Base-by-base conservation (phyloP, 35 echinoderm and acorn worm species). In the Holothuria glaberrima region DNA sequence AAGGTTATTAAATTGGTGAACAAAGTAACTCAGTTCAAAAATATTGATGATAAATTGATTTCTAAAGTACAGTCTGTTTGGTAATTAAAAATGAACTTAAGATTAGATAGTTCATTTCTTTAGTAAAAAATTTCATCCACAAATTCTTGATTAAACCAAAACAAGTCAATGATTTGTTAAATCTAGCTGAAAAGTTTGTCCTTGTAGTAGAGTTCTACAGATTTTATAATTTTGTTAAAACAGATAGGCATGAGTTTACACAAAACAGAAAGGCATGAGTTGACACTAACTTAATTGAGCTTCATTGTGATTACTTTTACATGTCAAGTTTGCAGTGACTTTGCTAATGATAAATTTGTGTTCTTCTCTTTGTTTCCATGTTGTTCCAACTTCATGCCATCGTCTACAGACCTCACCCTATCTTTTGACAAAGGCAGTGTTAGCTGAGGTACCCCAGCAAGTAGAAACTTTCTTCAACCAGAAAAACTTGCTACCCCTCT, bases 401-500 rank as follows among this genome's bases (percentile, higher is more conserved):
- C 74, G 38, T 84, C 80, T 26, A 48, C 68, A 99, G 97, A 91
- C 93, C 13, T 86, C 90, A 60, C 91, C 93, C 32, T 91, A 94
- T 54, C 91, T 78, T 46, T 71, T 99, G 84, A 67, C 97, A 68
- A 93, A 95, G 54, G 90, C 77, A 77, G 97, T 99, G 22, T 76
- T 99, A 64, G 97, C 97, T 30, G 97, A 99, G 56, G 91, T 99
- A 1, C 97, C 97, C 30, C 89, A 95, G 69, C 97, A 99, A 86
- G 88, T 99, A 6, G 73, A 74, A 50, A 75, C 92, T 26, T 99
- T 92, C 86, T 99, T 99, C 80, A 80, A 99, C 26, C 88, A 78
- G 85, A 95, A 92, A 52, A 91, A 91, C 27, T 86, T 99, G 19
- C 83, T 88, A 26, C 97, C 97, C 19, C 94, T 91, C 33, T 59